Evolutionary conservation across 2,797 vertebrate genomes (phyloP).

Genomic region (Buceros bicornis): DNA sequence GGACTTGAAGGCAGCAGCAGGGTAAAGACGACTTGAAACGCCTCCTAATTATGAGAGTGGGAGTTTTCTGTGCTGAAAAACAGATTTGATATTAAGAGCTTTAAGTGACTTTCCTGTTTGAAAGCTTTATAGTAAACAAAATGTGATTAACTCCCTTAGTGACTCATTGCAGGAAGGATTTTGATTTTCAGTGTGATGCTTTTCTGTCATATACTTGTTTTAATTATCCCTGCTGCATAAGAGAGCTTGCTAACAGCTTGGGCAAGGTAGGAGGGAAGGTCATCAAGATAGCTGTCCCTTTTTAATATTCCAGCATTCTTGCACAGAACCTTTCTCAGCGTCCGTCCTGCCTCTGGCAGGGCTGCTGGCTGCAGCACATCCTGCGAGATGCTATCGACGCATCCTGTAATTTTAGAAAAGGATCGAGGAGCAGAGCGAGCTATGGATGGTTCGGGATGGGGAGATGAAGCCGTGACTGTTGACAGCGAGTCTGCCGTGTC

Average conservation of each 20-base stretch:
- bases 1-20: background rate
- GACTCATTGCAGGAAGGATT: conserved; percentile 24
- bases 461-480: background rate
- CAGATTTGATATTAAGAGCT: background rate
- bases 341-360: background rate
- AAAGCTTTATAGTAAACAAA: conserved; percentile 57
- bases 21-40: background rate
- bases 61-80: conserved; percentile 7
- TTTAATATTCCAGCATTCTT: conserved; percentile 12
- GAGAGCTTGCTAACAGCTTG: background rate
- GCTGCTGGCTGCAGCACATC: conserved; percentile 32
- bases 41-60: background rate
- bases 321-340: background rate
- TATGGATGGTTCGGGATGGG: background rate
- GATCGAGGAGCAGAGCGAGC: background rate
- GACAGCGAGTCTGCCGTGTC: background rate
- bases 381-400: conserved; percentile 37
- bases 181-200: background rate
- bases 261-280: conserved; percentile 53
- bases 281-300: conserved; percentile 40
- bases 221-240: conserved; percentile 34
- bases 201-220: background rate
- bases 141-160: background rate
- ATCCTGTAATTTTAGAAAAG: conserved; percentile 44
- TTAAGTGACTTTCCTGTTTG: background rate